phyloP scores from a whole-genome alignment of 1,140 invertebrate genomes.

The Orchestia grillus region DNA sequence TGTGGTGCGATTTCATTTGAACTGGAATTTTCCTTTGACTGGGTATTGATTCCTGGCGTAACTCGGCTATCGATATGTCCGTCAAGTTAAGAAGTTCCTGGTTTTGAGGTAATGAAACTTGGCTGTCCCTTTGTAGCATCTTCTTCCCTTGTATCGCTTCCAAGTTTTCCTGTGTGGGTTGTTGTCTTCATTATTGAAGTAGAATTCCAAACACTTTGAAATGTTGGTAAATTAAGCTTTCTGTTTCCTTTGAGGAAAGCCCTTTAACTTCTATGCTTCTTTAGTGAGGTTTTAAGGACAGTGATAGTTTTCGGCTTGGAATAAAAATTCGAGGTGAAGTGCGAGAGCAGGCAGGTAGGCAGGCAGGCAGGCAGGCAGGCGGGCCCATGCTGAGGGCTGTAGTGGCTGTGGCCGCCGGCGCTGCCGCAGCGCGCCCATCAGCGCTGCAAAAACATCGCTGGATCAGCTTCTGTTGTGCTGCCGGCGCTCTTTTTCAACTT shows the following conservation, averaged over 20 bases:
- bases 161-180: not conserved
- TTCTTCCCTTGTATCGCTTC: not conserved
- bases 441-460: not conserved
- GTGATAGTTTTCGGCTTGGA: not conserved
- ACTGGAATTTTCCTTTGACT: not conserved
- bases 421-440: not conserved
- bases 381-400: not conserved
- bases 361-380: not conserved
- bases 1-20: not conserved
- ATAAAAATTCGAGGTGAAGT: not conserved
- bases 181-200: too few species aligned
- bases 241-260: not conserved
- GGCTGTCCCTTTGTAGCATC: not conserved
- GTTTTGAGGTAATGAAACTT: not conserved
- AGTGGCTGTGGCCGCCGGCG: slow-evolving; percentile 20
- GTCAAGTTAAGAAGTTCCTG: not conserved
- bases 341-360: not conserved
- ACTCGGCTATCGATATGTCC: not conserved
- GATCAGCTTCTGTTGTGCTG: slow-evolving; percentile 26
- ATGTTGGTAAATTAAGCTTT: not conserved
- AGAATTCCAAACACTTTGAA: too few species aligned
- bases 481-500: not conserved
- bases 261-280: not conserved
- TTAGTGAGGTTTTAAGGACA: not conserved
- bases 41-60: not conserved